Evolutionary conservation across 2,113 vertebrate species (phyloP).

Genomic region (Bolborhynchus lineola): DNA sequence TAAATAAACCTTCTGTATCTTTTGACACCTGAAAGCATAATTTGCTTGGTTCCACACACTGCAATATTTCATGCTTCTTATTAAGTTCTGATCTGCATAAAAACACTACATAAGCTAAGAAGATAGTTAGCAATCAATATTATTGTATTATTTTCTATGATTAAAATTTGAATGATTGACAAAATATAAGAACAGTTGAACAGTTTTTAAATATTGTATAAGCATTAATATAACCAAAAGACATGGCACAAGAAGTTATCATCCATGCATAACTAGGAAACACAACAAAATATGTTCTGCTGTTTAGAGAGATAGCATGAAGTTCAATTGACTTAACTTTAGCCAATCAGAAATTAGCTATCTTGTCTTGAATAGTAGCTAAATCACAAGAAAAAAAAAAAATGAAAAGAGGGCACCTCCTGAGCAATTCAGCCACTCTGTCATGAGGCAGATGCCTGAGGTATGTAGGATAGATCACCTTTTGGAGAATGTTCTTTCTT

Average conservation of each 20-base stretch:
- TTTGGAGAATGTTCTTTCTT: neutral
- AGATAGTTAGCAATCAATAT: neutral
- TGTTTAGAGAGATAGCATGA: neutral
- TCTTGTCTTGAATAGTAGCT: neutral
- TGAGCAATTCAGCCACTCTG: accelerated
- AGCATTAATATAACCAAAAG: neutral
- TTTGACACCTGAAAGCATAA: conserved; percentile 2
- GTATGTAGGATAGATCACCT: neutral
- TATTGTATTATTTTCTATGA: neutral
- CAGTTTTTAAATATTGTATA: neutral
- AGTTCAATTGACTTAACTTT: neutral
- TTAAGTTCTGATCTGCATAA: conserved; percentile 17
- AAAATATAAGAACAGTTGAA: neutral
- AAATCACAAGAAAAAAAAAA: neutral
- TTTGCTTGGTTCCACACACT: neutral
- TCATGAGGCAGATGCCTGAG: neutral
- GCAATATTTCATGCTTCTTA: neutral
- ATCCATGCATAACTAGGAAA: neutral
- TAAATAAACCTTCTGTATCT: neutral
- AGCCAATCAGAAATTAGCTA: neutral
- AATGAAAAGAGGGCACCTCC: neutral
- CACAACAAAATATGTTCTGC: neutral
- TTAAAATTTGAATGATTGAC: neutral
- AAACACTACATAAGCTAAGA: conserved; percentile 9
- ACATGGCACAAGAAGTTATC: neutral